Percentiles rank a stretch among this genome's conserved stretches.
Conservation (phyloP, 1,140 invertebrate genomes). For the Megalonaias nervosa region DNA sequence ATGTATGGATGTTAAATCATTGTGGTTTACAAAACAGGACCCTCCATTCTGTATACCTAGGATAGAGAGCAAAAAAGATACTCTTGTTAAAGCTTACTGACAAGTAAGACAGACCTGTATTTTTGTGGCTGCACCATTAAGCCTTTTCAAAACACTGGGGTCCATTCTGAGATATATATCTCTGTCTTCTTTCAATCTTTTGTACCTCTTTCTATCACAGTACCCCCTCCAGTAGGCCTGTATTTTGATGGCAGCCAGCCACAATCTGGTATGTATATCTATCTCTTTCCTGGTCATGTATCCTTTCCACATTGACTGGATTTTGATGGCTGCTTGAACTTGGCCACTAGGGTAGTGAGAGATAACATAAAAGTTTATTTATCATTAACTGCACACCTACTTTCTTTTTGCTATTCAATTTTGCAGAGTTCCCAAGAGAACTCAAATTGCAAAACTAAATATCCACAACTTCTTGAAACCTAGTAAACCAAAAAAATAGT, state of each 20-base stretch:
- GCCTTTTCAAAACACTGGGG: constrained; percentile 31
- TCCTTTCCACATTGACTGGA: constrained; percentile 6
- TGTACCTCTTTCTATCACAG: constrained; percentile 21
- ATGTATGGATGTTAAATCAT: too few species aligned
- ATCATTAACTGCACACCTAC: too few species aligned
- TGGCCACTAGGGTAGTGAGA: too few species aligned
- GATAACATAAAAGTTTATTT: too few species aligned
- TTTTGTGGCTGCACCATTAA: constrained; percentile 44
- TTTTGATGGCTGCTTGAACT: constrained; percentile 1
- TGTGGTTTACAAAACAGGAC: too few species aligned
- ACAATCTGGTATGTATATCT: constrained; percentile 1
- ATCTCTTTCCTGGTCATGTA: neutral
- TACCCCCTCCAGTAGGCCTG: constrained; percentile 53
- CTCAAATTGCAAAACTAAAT: too few species aligned
- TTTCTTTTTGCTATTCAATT: too few species aligned
- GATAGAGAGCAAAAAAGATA: too few species aligned
- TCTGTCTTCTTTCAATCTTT: neutral
- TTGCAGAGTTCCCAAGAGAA: too few species aligned
- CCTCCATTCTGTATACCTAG: too few species aligned
- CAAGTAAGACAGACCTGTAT: constrained; percentile 42
- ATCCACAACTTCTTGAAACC: too few species aligned
- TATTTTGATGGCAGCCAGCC: constrained; percentile 41
- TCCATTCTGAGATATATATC: constrained; percentile 10
- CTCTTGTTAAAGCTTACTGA: neutral
- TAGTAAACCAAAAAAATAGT: too few species aligned